Evolutionary conservation across 2,888 invertebrate genomes (phyloP).

Genomic region (Mythimna impura): DNA sequence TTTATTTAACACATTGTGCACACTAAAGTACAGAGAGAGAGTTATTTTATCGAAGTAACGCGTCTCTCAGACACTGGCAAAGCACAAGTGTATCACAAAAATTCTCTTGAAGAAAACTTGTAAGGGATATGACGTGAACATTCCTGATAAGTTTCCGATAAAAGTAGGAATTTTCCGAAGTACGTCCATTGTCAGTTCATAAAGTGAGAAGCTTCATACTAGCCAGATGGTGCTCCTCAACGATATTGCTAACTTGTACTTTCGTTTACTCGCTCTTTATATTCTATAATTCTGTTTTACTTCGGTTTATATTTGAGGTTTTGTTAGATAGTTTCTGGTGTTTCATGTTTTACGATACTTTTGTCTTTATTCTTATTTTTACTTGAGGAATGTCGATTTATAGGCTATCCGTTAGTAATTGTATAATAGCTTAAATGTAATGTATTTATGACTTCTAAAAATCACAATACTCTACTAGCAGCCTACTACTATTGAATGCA

Average conservation of each 20-base stretch:
- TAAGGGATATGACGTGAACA: constrained; percentile 45
- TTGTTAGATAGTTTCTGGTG: neutral
- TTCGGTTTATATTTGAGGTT: constrained; percentile 6
- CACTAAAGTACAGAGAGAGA: neutral
- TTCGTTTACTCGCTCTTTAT: constrained; percentile 6
- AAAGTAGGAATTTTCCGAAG: constrained; percentile 37
- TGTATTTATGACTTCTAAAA: no score
- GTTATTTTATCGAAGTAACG: neutral
- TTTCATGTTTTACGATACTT: neutral
- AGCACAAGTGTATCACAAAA: neutral
- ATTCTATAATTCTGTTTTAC: constrained; percentile 36
- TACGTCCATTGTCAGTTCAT: constrained; percentile 55
- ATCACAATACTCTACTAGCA: no score
- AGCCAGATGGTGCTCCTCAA: constrained; percentile 57
- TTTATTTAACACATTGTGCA: no score
- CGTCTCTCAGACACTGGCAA: neutral
- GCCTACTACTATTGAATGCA: no score
- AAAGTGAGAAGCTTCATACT: constrained; percentile 51
- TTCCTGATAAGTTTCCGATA: constrained; percentile 56
- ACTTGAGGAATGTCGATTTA: neutral
- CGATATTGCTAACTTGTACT: constrained; percentile 53
- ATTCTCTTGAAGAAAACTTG: constrained; percentile 26
- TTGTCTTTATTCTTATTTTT: no score
- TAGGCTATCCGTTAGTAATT: neutral
- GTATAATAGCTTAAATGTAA: no score